Evolutionary conservation across 2,888 invertebrate species (phyloP).

Genomic region (Melolontha melolontha): DNA sequence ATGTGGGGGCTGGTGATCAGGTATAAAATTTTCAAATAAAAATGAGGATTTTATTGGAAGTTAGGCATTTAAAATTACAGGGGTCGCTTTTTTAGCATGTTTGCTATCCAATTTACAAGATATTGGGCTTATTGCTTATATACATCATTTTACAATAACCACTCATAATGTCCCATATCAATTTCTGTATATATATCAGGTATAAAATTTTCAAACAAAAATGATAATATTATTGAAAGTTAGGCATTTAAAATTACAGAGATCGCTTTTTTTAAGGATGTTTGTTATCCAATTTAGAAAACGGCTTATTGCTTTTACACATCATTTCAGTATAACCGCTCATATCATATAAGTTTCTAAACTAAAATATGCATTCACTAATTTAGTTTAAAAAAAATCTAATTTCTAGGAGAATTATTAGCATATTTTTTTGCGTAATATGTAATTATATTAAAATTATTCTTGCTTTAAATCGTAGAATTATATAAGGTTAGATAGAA

Average conservation of each 20-base stretch:
- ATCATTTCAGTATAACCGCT: too few species aligned
- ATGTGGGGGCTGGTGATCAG: constrained; percentile 99
- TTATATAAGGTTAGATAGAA: too few species aligned
- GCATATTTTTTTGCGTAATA: too few species aligned
- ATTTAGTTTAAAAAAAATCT: too few species aligned
- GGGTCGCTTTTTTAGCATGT: constrained; percentile 41
- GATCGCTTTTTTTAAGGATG: constrained; percentile 41
- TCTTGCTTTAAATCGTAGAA: too few species aligned
- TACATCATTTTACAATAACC: too few species aligned
- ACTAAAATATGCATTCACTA: too few species aligned
- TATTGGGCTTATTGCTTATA: background rate
- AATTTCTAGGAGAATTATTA: too few species aligned
- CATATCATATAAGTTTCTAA: background rate
- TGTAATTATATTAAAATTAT: too few species aligned
- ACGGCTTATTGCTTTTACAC: background rate
- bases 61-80: constrained; percentile 4
- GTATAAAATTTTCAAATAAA: constrained; percentile 68
- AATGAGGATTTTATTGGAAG: constrained; percentile 28
- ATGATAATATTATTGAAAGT: constrained; percentile 18
- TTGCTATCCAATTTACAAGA: constrained; percentile 10
- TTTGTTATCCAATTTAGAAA: constrained; percentile 12
- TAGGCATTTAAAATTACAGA: constrained; percentile 7
- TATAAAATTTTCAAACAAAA: constrained; percentile 65
- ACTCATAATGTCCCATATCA: background rate
- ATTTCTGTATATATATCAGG: constrained; percentile 90